Conservation (phyloP, 2,797 vertebrate species). For the Phrynocephalus vlangalii region DNA sequence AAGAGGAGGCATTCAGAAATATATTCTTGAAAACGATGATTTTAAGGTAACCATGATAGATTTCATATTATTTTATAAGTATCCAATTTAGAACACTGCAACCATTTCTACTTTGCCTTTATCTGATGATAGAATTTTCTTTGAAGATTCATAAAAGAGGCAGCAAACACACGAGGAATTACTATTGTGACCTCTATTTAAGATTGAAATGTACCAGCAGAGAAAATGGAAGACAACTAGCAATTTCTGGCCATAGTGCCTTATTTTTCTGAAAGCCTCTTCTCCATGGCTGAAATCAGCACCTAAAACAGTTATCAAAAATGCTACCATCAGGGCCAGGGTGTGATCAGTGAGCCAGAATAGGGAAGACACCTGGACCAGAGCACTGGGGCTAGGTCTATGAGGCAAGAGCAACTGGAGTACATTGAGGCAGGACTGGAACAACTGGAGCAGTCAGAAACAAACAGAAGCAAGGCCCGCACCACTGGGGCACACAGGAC, state of each 20-base stretch:
- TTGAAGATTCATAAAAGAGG: conserved; percentile 4
- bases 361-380: too few species aligned
- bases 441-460: too few species aligned
- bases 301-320: background rate
- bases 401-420: too few species aligned
- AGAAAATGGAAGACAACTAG: conserved; percentile 12
- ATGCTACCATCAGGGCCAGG: background rate
- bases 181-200: background rate
- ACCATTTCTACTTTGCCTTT: conserved; percentile 18
- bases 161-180: background rate
- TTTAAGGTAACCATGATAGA: conserved; percentile 1
- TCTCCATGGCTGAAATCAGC: conserved; percentile 2
- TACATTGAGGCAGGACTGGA: too few species aligned
- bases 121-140: background rate
- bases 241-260: background rate
- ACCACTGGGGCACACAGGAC: too few species aligned
- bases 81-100: conserved; percentile 14
- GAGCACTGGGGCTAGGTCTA: too few species aligned
- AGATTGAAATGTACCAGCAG: conserved; percentile 26
- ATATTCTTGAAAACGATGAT: background rate
- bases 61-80: background rate
- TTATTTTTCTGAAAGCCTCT: conserved; percentile 7
- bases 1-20: conserved; percentile 22
- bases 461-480: too few species aligned
- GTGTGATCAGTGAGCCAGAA: too few species aligned